A percentile compares a stretch with the other conserved stretches of the same genome.
These are phyloP conservation scores for Osmerus eperlanus DNA, from an alignment of 2,113 vertebrate genomes.

Conservation along the genomic window DNA sequence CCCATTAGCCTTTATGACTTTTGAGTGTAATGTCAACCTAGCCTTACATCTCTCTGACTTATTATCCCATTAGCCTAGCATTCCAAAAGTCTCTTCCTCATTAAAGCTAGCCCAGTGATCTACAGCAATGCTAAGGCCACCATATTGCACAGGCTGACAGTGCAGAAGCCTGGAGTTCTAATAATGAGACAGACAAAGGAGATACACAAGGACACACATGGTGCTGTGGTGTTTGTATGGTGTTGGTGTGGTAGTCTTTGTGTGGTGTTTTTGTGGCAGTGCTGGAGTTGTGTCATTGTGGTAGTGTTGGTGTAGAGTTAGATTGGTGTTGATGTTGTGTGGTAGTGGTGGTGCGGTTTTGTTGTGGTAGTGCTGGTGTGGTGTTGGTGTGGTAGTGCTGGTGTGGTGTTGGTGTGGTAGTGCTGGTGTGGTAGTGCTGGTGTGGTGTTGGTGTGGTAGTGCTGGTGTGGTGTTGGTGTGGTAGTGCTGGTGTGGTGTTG, in stretches of 20 bases:
- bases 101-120: too few species aligned
- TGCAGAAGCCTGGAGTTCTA: constrained; percentile 4
- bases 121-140: background rate
- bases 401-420: background rate
- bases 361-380: constrained; percentile 14
- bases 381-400: constrained; percentile 5
- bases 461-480: background rate
- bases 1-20: too few species aligned
- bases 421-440: background rate
- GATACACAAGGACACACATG: constrained; percentile 2
- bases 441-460: background rate
- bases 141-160: background rate
- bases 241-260: background rate
- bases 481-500: background rate
- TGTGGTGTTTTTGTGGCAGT: background rate
- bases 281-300: background rate
- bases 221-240: background rate
- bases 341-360: background rate
- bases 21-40: background rate
- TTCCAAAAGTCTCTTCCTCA: background rate
- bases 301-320: background rate
- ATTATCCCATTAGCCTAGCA: background rate
- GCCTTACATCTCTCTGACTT: too few species aligned
- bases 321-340: background rate
- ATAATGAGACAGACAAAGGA: background rate